These are phyloP conservation scores for Mesodorylaimus sp. DNA, from an alignment of 2,888 invertebrate species.

Conservation along the genomic window DNA sequence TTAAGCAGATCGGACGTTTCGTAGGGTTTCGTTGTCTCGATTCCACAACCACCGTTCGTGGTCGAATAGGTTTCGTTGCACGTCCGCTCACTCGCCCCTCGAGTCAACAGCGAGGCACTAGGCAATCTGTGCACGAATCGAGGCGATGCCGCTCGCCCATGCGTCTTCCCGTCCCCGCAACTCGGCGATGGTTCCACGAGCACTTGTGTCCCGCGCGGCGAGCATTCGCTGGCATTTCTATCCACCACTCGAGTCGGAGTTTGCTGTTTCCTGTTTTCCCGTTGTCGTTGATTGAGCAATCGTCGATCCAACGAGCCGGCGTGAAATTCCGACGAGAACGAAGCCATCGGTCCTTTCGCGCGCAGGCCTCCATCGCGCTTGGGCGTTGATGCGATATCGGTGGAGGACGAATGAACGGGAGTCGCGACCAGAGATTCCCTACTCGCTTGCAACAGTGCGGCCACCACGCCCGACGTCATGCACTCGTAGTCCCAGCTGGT, in stretches of 20 bases:
- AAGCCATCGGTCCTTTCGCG: neutral
- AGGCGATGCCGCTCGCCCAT: neutral
- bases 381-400: too few species aligned
- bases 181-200: neutral
- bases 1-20: constrained; percentile 6
- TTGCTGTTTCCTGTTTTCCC: neutral
- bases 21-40: constrained; percentile 6
- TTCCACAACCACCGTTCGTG: neutral
- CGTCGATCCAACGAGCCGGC: constrained; percentile 9
- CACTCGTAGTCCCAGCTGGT: constrained; percentile 12
- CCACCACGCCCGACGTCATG: neutral
- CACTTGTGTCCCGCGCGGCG: neutral
- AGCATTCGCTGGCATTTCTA: neutral
- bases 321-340: neutral
- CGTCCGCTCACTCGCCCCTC: neutral
- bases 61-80: neutral
- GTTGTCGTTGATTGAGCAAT: constrained; percentile 6
- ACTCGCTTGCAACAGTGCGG: neutral
- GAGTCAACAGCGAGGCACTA: neutral
- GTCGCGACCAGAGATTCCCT: constrained; percentile 2
- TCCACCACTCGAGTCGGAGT: neutral
- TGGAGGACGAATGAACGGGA: too few species aligned
- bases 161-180: neutral
- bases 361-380: neutral
- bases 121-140: neutral